Evolutionary conservation across 1,140 invertebrate genomes (phyloP).

Genomic region (Micrasema longulum): DNA sequence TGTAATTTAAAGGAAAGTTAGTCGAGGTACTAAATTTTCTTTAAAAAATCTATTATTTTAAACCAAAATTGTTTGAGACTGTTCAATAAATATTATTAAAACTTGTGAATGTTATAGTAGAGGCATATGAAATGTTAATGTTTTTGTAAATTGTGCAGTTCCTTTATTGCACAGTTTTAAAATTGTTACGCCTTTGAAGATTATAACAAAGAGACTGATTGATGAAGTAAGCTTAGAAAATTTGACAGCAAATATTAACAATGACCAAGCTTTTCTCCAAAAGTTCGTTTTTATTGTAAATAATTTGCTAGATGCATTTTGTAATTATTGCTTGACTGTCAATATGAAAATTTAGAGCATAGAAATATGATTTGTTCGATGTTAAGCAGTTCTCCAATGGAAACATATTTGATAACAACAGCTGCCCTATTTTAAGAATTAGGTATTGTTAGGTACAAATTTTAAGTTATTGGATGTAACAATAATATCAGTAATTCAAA

Average conservation of each 20-base stretch:
- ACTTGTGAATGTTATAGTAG: too few relatives aligned
- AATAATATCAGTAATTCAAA: constrained; percentile 27
- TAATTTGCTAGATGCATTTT: background rate
- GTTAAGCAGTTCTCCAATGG: constrained; percentile 11
- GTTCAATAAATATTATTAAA: constrained; percentile 9
- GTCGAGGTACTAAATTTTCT: too few relatives aligned
- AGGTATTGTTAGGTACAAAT: background rate
- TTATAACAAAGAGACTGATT: background rate
- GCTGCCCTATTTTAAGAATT: constrained; percentile 1
- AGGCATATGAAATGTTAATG: background rate
- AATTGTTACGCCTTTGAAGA: background rate
- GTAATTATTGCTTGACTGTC: background rate
- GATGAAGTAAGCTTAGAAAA: background rate
- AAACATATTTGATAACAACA: background rate
- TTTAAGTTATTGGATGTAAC: background rate
- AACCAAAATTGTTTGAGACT: constrained; percentile 13
- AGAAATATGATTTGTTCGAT: constrained; percentile 3
- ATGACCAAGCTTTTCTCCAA: constrained; percentile 7
- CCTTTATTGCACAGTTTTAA: background rate
- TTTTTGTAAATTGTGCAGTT: background rate
- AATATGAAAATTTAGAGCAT: background rate
- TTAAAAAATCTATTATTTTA: background rate
- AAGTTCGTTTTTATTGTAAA: constrained; percentile 3
- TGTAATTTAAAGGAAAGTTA: too few relatives aligned
- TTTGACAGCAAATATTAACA: background rate